A percentile compares a stretch with the other conserved stretches of the same genome.
Evolutionary conservation across 2,113 vertebrate genomes (phyloP).

Genomic region (Toxotes jaculatrix): DNA sequence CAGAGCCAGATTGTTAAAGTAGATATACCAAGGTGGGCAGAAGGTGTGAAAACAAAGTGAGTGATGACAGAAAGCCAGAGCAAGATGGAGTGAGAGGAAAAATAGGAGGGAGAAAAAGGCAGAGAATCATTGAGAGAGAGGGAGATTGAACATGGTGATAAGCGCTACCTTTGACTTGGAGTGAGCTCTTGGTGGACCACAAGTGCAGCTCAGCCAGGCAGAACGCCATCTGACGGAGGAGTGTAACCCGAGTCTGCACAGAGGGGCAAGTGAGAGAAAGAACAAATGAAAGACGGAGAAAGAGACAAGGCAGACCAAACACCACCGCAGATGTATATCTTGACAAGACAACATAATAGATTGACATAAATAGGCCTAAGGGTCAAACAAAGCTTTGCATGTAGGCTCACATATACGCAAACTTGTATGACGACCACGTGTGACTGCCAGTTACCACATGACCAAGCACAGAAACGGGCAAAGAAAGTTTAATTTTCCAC

Average conservation of each 20-base stretch:
- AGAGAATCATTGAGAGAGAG: conserved; percentile 39
- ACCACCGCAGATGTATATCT: conserved; percentile 67
- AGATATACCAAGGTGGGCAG: conserved; percentile 22
- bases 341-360: conserved; percentile 44
- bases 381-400: conserved; percentile 38
- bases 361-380: conserved; percentile 41
- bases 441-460: background rate
- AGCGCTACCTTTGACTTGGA: conserved; percentile 89
- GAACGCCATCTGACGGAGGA: conserved; percentile 92
- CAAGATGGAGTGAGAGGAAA: conserved; percentile 29
- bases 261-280: conserved; percentile 70
- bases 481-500: too few relatives aligned
- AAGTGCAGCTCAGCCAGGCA: conserved; percentile 95
- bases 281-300: conserved; percentile 48
- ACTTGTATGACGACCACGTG: background rate
- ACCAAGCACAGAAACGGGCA: background rate
- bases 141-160: conserved; percentile 71
- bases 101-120: conserved; percentile 30
- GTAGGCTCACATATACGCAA: conserved; percentile 4
- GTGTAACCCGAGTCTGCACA: conserved; percentile 79
- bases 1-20: conserved; percentile 47
- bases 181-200: conserved; percentile 94
- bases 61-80: conserved; percentile 61
- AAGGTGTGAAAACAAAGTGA: conserved; percentile 73
- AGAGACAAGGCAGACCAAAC: conserved; percentile 45